Evolutionary conservation across 2,113 vertebrate genomes (phyloP).

Genomic region (Phocoena sinus): DNA sequence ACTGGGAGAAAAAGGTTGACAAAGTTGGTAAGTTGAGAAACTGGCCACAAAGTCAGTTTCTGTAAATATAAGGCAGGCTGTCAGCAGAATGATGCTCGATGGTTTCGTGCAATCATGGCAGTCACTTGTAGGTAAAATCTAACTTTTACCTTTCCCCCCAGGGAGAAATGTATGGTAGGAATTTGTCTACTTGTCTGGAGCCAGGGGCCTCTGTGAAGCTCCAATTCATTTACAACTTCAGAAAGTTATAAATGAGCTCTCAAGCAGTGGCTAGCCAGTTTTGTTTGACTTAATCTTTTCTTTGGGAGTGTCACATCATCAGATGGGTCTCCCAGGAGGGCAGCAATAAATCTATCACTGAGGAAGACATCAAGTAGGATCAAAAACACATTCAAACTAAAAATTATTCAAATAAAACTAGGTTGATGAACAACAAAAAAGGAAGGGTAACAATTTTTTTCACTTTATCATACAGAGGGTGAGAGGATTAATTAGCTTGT

Average conservation of each 20-base stretch:
- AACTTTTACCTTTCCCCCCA: background rate
- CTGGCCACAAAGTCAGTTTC: background rate
- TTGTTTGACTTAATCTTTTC: background rate
- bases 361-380: constrained; percentile 25
- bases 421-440: background rate
- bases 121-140: background rate
- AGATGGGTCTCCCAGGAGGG: background rate
- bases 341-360: background rate
- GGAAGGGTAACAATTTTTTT: background rate
- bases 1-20: background rate
- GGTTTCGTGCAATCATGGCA: background rate
- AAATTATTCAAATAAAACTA: constrained; percentile 18
- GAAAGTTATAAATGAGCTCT: background rate
- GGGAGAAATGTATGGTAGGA: background rate
- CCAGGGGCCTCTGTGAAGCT: background rate
- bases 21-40: background rate
- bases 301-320: background rate
- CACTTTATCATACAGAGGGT: background rate
- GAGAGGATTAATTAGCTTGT: constrained; percentile 49
- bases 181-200: background rate
- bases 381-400: background rate
- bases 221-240: background rate
- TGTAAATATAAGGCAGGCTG: background rate
- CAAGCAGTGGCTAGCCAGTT: background rate
- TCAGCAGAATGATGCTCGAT: background rate